Evolutionary conservation across 2,113 vertebrate species (phyloP).

Genomic region (Paedocypris sp.): DNA sequence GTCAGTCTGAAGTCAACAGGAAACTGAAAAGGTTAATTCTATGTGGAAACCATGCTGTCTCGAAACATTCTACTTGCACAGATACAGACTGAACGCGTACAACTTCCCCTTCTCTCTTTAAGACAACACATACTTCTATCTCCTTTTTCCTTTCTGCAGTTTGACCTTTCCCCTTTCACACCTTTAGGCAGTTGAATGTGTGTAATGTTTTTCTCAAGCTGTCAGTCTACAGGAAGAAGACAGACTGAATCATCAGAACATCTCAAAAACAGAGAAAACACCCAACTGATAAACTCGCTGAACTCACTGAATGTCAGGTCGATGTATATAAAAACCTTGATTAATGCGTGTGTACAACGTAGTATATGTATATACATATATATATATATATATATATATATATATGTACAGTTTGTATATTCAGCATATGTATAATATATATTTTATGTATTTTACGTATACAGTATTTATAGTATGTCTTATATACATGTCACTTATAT

Average conservation of each 20-base stretch:
- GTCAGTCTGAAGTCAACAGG: slow-evolving; percentile 3
- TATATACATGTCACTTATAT: too few relatives aligned
- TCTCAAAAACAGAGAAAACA: not conserved
- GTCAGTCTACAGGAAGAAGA: slow-evolving; percentile 5
- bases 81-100: not conserved
- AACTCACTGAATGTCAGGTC: not conserved
- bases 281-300: not conserved
- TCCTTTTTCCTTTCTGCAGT: slow-evolving; percentile 11
- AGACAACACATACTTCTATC: slow-evolving; percentile 3
- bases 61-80: not conserved
- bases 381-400: too few relatives aligned
- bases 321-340: not conserved
- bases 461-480: too few relatives aligned
- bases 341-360: too few relatives aligned
- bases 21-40: not conserved
- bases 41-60: not conserved
- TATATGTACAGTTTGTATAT: too few relatives aligned
- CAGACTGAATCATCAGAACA: not conserved
- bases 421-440: too few relatives aligned
- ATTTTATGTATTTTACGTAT: too few relatives aligned
- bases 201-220: not conserved
- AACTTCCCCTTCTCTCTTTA: slow-evolving; percentile 1
- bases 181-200: not conserved
- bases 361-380: too few relatives aligned
- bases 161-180: not conserved